phyloP scores from a whole-genome alignment of 2,888 invertebrate species.

The Adelphocoris suturalis region DNA sequence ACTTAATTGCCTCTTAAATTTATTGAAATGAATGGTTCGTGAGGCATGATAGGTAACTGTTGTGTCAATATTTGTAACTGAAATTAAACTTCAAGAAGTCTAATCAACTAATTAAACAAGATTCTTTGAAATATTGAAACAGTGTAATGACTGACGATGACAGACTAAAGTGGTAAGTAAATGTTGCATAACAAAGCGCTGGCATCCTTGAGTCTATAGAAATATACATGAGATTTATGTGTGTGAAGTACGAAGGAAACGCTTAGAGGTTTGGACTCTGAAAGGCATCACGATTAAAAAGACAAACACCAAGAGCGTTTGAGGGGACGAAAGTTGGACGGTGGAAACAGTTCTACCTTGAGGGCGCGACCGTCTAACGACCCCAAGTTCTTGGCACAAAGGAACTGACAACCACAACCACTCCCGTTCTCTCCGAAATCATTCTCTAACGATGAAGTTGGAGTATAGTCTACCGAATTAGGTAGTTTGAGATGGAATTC shows the following conservation, averaged over 20 bases:
- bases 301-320: conserved; percentile 17
- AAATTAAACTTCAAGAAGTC: too few species aligned
- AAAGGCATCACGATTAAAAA: conserved; percentile 28
- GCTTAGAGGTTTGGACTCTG: conserved; percentile 3
- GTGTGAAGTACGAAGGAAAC: conserved; percentile 1
- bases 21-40: too few species aligned
- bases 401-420: conserved; percentile 42
- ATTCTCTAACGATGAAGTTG: conserved; percentile 25
- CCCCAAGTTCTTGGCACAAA: conserved; percentile 36
- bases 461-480: conserved; percentile 28
- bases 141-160: too few species aligned
- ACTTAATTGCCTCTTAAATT: too few species aligned
- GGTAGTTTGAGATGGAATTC: neutral
- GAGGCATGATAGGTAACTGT: too few species aligned
- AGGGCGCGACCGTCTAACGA: conserved; percentile 22
- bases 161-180: too few species aligned
- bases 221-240: neutral
- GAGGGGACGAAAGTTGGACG: conserved; percentile 27
- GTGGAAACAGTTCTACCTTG: conserved; percentile 10
- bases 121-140: too few species aligned
- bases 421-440: conserved; percentile 13
- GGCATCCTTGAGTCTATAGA: too few species aligned
- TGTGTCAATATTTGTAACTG: too few species aligned
- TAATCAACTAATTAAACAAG: too few species aligned
- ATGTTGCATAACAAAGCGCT: too few species aligned